phyloP scores from a whole-genome alignment of 2,888 invertebrate genomes.

The Andrena camellia region DNA sequence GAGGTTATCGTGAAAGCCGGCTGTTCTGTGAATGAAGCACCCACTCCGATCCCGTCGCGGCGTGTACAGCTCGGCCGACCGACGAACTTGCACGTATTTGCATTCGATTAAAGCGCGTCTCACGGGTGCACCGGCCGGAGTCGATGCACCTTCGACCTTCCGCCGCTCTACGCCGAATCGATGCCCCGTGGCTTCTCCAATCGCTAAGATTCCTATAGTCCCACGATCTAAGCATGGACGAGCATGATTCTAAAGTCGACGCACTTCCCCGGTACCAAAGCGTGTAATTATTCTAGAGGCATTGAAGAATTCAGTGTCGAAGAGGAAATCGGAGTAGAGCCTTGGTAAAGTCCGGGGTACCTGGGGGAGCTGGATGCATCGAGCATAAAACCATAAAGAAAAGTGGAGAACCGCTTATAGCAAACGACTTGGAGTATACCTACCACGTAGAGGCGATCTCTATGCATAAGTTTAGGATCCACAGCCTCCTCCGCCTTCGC shows the following conservation, averaged over 20 bases:
- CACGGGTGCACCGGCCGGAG: conserved; percentile 57
- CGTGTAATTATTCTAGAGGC: too few relatives aligned
- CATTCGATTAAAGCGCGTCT: conserved; percentile 66
- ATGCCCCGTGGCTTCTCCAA: not conserved
- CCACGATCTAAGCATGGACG: too few relatives aligned
- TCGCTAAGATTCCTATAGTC: too few relatives aligned
- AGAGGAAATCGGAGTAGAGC: too few relatives aligned
- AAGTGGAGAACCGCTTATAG: not conserved
- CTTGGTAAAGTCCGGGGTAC: too few relatives aligned
- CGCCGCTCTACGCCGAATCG: not conserved
- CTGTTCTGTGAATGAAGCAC: conserved; percentile 64
- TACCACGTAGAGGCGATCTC: conserved; percentile 28
- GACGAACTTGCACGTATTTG: conserved; percentile 67
- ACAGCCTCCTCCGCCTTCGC: conserved; percentile 14
- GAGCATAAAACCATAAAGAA: too few relatives aligned
- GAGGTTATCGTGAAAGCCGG: conserved; percentile 61
- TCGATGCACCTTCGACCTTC: conserved; percentile 67
- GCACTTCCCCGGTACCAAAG: too few relatives aligned
- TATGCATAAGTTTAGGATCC: conserved; percentile 48
- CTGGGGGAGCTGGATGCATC: too few relatives aligned
- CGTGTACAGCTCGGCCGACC: conserved; percentile 52
- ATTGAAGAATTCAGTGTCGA: too few relatives aligned
- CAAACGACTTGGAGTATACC: not conserved
- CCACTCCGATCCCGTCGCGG: conserved; percentile 50
- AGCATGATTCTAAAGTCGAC: too few relatives aligned